Evolutionary conservation across 2,888 invertebrate genomes (phyloP).

Genomic region (Caenorhabditis zanzibari): DNA sequence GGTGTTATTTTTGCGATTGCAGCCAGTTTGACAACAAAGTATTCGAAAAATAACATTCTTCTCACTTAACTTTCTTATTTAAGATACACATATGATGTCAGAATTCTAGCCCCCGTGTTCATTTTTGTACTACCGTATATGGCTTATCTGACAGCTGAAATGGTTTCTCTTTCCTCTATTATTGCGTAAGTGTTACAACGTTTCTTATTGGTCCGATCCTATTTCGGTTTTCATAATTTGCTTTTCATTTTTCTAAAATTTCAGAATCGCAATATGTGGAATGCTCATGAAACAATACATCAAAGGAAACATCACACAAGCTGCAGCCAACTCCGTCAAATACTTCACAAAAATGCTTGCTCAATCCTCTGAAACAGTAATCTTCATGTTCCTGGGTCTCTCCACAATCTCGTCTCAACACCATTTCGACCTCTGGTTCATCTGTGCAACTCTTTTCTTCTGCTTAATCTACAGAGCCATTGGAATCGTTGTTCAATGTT

Average conservation of each 20-base stretch:
- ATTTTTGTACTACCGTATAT: slow-evolving; percentile 98
- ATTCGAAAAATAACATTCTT: background rate
- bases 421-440: slow-evolving; percentile 95
- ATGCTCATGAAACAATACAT: slow-evolving; percentile 99
- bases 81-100: slow-evolving; percentile 88
- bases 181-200: slow-evolving; percentile 90
- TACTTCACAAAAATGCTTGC: slow-evolving; percentile 99
- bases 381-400: slow-evolving; percentile 90
- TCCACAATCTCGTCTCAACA: slow-evolving; percentile 95
- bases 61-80: no score
- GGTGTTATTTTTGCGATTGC: slow-evolving; percentile 80
- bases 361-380: slow-evolving; percentile 95
- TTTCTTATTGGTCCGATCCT: background rate
- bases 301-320: slow-evolving; percentile 97
- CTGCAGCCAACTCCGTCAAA: slow-evolving; percentile 97
- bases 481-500: slow-evolving; percentile 95
- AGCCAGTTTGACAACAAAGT: slow-evolving; percentile 80
- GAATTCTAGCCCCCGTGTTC: slow-evolving; percentile 92
- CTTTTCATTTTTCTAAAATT: slow-evolving; percentile 10
- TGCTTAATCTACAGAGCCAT: slow-evolving; percentile 93
- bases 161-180: slow-evolving; percentile 98
- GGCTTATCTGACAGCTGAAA: slow-evolving; percentile 96
- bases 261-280: slow-evolving; percentile 96
- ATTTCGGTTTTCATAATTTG: no score
- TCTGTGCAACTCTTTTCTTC: slow-evolving; percentile 92